Conservation (phyloP, 2,888 invertebrate genomes). For the Augochlorella aurata region DNA sequence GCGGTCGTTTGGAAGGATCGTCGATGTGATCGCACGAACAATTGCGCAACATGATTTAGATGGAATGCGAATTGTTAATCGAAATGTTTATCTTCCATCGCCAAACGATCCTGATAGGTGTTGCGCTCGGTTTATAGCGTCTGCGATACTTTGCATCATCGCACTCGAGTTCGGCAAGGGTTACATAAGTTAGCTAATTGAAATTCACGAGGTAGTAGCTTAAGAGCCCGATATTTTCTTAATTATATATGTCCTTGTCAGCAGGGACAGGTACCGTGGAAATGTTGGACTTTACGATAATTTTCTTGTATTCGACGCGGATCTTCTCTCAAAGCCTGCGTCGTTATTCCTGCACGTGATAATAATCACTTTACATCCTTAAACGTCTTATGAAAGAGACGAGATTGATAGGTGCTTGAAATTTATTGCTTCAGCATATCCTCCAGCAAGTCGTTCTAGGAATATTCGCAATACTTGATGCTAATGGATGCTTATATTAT, state of each 20-base stretch:
- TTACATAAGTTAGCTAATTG: constrained; percentile 60
- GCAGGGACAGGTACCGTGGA: background rate
- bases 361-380: constrained; percentile 12
- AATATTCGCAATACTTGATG: background rate
- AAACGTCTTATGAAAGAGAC: constrained; percentile 3
- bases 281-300: background rate
- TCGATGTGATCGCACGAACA: background rate
- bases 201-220: constrained; percentile 47
- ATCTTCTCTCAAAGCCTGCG: background rate
- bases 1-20: background rate
- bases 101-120: background rate
- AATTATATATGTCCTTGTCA: constrained; percentile 25
- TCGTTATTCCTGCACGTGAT: background rate
- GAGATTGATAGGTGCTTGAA: constrained; percentile 2
- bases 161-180: constrained; percentile 55
- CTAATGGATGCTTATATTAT: background rate
- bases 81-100: constrained; percentile 8
- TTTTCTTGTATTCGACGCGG: background rate
- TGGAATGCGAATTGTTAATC: background rate
- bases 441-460: constrained; percentile 21
- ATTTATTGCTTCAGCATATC: constrained; percentile 20
- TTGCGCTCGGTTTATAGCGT: background rate
- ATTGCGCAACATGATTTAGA: constrained; percentile 7
- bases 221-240: constrained; percentile 24
- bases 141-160: constrained; percentile 64